Conservation (phyloP, 2,797 vertebrate genomes). For the Sebastiscus albofasciatus region DNA sequence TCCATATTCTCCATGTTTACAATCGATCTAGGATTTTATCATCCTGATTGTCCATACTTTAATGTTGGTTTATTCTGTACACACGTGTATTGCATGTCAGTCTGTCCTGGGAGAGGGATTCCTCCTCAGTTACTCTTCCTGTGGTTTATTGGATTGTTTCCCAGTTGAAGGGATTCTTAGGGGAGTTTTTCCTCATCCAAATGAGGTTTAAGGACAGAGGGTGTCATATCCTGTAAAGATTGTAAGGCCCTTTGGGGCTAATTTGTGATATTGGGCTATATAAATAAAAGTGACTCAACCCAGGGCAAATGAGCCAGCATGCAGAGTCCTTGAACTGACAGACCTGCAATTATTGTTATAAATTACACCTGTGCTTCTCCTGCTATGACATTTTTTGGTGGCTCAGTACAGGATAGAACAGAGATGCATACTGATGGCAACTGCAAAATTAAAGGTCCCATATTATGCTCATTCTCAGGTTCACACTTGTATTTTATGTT, state of each 20-base stretch:
- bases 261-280: background rate
- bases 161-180: background rate
- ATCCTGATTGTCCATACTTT: background rate
- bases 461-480: too few relatives aligned
- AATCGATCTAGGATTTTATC: rapidly evolving
- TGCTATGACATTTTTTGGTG: too few relatives aligned
- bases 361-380: too few relatives aligned
- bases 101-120: background rate
- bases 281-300: background rate
- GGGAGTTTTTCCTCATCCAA: background rate
- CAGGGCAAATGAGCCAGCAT: background rate
- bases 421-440: background rate
- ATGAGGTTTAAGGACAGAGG: background rate
- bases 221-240: background rate
- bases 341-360: background rate
- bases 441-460: background rate
- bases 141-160: background rate
- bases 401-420: background rate
- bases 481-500: too few relatives aligned
- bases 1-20: background rate
- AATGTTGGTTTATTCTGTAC: background rate
- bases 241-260: background rate
- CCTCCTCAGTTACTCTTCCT: background rate
- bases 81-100: background rate
- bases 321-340: background rate